phyloP scores from a whole-genome alignment of 2,113 vertebrate species.

The Bombycilla garrulus region DNA sequence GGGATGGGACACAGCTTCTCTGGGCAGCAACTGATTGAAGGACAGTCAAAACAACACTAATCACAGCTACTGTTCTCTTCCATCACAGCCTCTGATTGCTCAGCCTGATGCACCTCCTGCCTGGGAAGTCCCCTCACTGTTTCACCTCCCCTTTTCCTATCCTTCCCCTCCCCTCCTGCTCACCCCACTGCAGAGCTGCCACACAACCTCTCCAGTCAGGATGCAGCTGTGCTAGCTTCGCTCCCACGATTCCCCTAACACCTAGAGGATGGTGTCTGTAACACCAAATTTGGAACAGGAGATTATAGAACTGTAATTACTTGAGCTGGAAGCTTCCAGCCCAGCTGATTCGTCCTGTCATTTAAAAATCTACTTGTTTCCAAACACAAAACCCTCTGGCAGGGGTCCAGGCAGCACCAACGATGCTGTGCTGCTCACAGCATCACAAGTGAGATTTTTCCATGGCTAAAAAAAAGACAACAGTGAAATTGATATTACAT shows the following conservation, averaged over 20 bases:
- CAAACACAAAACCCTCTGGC: not conserved
- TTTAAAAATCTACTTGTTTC: not conserved
- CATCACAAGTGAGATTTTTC: not conserved
- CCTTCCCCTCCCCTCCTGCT: not conserved
- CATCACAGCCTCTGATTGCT: not conserved
- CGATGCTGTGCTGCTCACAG: rapidly evolving
- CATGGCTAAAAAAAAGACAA: not conserved
- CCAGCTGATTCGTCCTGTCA: not conserved
- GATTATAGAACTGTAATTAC: not conserved
- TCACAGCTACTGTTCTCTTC: rapidly evolving
- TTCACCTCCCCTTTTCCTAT: no score
- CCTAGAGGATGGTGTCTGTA: not conserved
- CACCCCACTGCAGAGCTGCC: not conserved
- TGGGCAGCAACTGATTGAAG: not conserved
- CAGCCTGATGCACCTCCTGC: not conserved
- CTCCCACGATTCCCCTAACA: rapidly evolving
- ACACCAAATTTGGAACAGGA: not conserved
- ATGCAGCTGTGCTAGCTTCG: not conserved
- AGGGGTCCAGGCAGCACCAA: rapidly evolving
- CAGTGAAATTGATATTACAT: not conserved
- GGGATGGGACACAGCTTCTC: not conserved
- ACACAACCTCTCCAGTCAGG: rapidly evolving
- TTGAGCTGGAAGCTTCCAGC: slow-evolving; percentile 1
- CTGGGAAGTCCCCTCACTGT: rapidly evolving
- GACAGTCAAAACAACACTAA: not conserved